Percentiles rank a stretch among this genome's conserved stretches.
Evolutionary conservation across 1,140 invertebrate species (phyloP).

Genomic region (Nomia melanderi): DNA sequence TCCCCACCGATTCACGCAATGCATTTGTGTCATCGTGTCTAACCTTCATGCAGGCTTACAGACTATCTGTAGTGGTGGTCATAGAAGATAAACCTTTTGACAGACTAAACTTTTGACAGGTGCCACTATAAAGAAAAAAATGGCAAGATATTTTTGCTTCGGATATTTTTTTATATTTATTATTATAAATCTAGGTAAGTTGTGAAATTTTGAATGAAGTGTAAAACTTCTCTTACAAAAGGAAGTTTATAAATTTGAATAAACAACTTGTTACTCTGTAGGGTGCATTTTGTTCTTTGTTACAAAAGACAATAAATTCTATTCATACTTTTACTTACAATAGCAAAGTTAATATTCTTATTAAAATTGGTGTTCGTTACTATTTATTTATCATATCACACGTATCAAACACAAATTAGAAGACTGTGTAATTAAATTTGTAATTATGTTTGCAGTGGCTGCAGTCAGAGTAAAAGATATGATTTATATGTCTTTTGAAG

Average conservation of each 20-base stretch:
- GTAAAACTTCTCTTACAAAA: not conserved
- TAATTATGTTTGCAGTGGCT: slow-evolving; percentile 62
- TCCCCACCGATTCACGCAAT: slow-evolving; percentile 42
- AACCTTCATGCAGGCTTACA: slow-evolving; percentile 21
- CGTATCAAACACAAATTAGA: too few relatives aligned
- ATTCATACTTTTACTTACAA: not conserved
- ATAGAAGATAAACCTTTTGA: slow-evolving; percentile 3
- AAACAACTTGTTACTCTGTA: not conserved
- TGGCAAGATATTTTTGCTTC: slow-evolving; percentile 41
- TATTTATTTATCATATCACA: too few relatives aligned
- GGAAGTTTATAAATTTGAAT: not conserved
- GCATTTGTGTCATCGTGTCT: slow-evolving; percentile 29
- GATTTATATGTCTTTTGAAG: slow-evolving; percentile 90
- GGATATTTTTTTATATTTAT: slow-evolving; percentile 49
- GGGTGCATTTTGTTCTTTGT: not conserved
- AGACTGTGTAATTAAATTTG: too few relatives aligned
- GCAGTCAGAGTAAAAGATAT: slow-evolving; percentile 86
- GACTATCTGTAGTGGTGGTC: not conserved
- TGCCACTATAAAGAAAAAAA: slow-evolving; percentile 19
- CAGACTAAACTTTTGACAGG: slow-evolving; percentile 9
- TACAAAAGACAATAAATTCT: not conserved
- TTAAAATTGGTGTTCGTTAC: not conserved
- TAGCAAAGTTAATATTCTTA: not conserved
- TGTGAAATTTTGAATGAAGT: not conserved
- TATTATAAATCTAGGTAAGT: slow-evolving; percentile 56